phyloP scores from a whole-genome alignment of 64 coral and sea anemone species.

The Actinia equina region DNA sequence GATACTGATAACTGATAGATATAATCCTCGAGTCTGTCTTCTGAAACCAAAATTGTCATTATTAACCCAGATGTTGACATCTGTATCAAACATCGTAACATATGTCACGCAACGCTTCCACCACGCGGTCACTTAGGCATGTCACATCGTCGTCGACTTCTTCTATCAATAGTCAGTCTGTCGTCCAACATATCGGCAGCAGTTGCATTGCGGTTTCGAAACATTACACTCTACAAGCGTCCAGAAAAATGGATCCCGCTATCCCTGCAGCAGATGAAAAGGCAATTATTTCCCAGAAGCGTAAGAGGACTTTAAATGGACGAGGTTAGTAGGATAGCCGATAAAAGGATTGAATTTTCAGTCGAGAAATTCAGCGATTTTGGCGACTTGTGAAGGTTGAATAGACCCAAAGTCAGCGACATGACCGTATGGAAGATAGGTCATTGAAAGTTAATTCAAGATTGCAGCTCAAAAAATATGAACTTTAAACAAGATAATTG shows the following conservation, averaged over 20 bases:
- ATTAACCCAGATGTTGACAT: not conserved
- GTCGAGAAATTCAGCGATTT: not conserved
- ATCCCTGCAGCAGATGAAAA: not conserved
- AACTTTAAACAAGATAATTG: not conserved
- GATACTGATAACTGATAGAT: not conserved
- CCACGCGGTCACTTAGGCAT: slow-evolving; percentile 17
- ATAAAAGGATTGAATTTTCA: not conserved
- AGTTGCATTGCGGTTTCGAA: slow-evolving; percentile 1
- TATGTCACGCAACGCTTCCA: not conserved
- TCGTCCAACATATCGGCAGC: not conserved
- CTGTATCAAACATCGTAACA: not conserved
- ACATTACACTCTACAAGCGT: not conserved
- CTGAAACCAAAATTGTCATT: not conserved
- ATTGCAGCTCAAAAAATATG: not conserved
- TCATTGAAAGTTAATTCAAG: not conserved
- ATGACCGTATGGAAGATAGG: not conserved
- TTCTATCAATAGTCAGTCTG: slow-evolving; percentile 1
- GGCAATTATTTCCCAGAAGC: not conserved
- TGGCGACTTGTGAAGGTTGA: not conserved
- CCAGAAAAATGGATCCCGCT: not conserved
- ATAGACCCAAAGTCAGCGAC: not conserved
- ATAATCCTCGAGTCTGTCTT: not conserved
- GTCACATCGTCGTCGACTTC: slow-evolving; percentile 11
- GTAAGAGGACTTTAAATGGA: not conserved
- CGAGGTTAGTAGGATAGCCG: not conserved